Evolutionary conservation across 2,888 invertebrate species (phyloP).

Genomic region (Chrysodeixis includens): DNA sequence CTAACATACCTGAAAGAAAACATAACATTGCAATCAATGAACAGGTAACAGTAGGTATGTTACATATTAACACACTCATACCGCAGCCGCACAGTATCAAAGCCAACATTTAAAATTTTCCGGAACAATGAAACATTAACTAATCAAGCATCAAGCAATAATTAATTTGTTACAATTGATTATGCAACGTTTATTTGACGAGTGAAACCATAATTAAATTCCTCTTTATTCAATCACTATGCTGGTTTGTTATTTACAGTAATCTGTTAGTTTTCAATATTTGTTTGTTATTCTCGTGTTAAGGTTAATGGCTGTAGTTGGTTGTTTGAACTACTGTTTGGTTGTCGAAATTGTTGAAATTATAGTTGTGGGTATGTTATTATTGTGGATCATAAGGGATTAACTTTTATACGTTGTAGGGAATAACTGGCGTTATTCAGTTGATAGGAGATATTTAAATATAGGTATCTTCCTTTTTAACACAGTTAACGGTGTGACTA

Average conservation of each 20-base stretch:
- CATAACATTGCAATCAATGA: no score
- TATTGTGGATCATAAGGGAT: neutral
- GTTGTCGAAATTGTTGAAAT: neutral
- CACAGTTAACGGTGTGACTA: no score
- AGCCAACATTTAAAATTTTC: constrained; percentile 9
- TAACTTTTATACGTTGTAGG: neutral
- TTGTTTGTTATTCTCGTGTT: constrained; percentile 11
- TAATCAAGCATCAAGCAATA: constrained; percentile 28
- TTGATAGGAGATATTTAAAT: no score
- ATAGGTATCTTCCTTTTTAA: no score
- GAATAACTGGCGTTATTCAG: no score
- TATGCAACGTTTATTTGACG: constrained; percentile 22
- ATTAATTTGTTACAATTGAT: constrained; percentile 25
- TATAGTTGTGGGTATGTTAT: neutral
- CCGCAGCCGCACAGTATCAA: constrained; percentile 24
- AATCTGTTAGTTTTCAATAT: constrained; percentile 42
- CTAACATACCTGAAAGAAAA: no score
- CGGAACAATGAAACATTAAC: constrained; percentile 23
- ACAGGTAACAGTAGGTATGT: neutral
- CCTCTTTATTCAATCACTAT: constrained; percentile 25
- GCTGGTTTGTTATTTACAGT: constrained; percentile 19
- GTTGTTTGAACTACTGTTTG: neutral
- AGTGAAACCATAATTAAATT: constrained; percentile 38
- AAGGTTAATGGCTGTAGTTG: constrained; percentile 9
- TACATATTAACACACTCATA: constrained; percentile 6